Base-by-base conservation (phyloP, 2,888 invertebrate species). In the Orthosia cruda region DNA sequence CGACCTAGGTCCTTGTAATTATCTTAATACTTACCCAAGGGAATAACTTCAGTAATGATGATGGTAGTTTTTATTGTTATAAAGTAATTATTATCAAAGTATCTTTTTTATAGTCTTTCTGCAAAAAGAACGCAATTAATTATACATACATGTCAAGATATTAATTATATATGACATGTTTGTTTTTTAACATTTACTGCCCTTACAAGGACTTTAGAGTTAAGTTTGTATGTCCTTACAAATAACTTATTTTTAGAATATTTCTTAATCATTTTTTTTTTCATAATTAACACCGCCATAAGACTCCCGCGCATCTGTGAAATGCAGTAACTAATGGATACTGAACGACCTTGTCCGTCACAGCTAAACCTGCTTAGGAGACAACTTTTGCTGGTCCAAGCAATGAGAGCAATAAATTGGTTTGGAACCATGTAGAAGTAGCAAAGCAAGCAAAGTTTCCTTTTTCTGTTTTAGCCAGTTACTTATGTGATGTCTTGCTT, bases 41-140 rank as follows among this genome's bases (percentile, higher is more conserved):
- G 20, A 40, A 63, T 74, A 45, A 45, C 74, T 57, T 67, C 40
- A 50, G n/a, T 50, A 40, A 57, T 66, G n/a, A 57, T 55, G 18
- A 52, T 50, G 23, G 7, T 18, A 45, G 13, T 59, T 26, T 64
- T 55, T 23, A 55, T 45, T 45, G 57, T 77, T 47, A 50, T n/a
- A 47, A 18, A 50, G 57, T 66, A 77, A 50, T 26, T 45, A 32
- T 50, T 57, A 50, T 32, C 9, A 67, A 58, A 45, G 26, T 49
- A 23, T n/a, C 20, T 7, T 58, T 74, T 65, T 50, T 40, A 55
- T 26, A 20, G 15, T 47, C 26, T 23, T 23, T n/a, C 11, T 55
- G 67, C 26, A 77, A 50, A 26, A 58, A 58, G 4, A 16, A 32
- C 47, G 18, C 32, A 52, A 23, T 16, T 69, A 52, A 47, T 77